Base-by-base conservation (phyloP, 2,113 vertebrate species). In the Tenebrosternarchus preto region DNA sequence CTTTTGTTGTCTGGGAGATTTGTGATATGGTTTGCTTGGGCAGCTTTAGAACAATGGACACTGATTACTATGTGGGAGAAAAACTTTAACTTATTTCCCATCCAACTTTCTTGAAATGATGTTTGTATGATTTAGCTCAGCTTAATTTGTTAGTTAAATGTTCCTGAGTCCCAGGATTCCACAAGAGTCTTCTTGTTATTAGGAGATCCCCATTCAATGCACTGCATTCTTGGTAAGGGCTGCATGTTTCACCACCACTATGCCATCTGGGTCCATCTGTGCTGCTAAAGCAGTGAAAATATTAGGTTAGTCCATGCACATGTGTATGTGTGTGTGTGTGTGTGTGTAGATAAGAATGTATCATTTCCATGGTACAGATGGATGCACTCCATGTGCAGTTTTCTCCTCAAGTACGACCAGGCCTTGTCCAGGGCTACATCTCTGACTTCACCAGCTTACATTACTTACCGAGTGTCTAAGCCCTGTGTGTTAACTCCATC, bases 221-320 rank as follows among this genome's bases (percentile, higher is more conserved):
- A 6, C 43, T 46, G 6, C 43, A 46, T 46, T 12, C 5, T 56
- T 67, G 22, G 27, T 66, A 15, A 6, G 12, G 25, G 29, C 36
- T 73, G 31, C 29, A 6, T 53, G 29, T 78, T 66, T 53, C 57
- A 12, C n/a, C 46, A 29, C 66, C 66, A 50, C 29, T 6, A 24
- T 76, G 76, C 82, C 80, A 86, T 82, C 82, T 86, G 82, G 68
- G 53, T 46, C 85, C 76, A 81, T 82, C 85, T 81, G 76, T 83
- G 71, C 81, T 83, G 76, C 39, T 60, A 27, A 71, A 72, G 60
- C 70, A 50, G 53, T 64, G 50, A 76, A 76, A 77, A 57, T 29
- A 76, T 76, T 73, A 73, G 22, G 39, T 68, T 56, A 12, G 43
- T 29, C n/a, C 71, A 59, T 69, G 31, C 57, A 43, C 68, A 63